Conservation (phyloP, 2,797 vertebrate species). For the Mormyrus hasselquistii region DNA sequence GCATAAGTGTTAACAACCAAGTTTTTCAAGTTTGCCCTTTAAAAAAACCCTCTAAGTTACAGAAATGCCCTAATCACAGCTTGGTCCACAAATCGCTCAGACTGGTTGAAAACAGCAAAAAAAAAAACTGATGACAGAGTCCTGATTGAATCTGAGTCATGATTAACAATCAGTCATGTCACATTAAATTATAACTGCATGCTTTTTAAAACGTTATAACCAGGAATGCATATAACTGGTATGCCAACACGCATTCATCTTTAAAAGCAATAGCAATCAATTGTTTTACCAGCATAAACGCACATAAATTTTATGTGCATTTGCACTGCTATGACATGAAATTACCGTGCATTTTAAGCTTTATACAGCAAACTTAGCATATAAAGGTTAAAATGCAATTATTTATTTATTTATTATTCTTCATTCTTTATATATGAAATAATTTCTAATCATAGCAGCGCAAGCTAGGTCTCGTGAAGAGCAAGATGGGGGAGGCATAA, state of each 20-base stretch:
- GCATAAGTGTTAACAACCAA: not conserved
- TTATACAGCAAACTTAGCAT: too few relatives aligned
- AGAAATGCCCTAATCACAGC: not conserved
- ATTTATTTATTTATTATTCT: too few relatives aligned
- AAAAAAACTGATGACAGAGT: not conserved
- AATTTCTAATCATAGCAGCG: too few relatives aligned
- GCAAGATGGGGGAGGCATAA: too few relatives aligned
- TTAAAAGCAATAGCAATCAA: not conserved
- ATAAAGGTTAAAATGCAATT: too few relatives aligned
- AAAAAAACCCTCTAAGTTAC: not conserved
- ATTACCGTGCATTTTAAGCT: too few relatives aligned
- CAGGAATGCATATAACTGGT: not conserved
- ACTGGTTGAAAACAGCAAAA: not conserved
- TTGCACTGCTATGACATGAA: too few relatives aligned
- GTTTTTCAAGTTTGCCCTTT: not conserved
- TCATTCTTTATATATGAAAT: too few relatives aligned
- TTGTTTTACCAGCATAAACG: not conserved
- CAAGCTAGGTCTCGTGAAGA: too few relatives aligned
- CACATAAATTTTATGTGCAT: not conserved
- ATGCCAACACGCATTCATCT: not conserved
- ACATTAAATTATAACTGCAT: not conserved
- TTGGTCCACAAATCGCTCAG: not conserved
- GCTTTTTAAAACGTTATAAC: not conserved
- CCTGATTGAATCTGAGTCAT: not conserved
- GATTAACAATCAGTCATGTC: not conserved